Evolutionary conservation across 1,140 invertebrate species (phyloP).

Genomic region (Drosophila ohnishii): DNA sequence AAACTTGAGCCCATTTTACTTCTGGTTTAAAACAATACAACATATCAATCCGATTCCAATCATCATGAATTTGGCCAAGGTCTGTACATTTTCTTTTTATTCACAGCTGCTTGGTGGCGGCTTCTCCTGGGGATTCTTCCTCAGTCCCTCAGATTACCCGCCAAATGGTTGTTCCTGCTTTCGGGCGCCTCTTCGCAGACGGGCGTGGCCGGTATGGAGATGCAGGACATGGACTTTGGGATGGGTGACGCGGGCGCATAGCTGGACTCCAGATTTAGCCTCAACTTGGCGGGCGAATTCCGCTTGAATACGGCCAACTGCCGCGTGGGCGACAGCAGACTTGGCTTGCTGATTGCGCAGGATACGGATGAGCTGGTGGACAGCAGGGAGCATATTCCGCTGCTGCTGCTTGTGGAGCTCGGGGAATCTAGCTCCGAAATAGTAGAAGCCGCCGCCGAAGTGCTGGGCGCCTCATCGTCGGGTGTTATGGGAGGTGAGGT

Average conservation of each 20-base stretch:
- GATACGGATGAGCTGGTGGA: conserved; percentile 33
- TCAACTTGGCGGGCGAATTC: conserved; percentile 75
- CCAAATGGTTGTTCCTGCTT: conserved; percentile 41
- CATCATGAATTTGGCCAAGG: conserved; percentile 31
- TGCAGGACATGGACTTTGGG: conserved; percentile 76
- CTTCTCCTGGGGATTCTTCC: conserved; percentile 11
- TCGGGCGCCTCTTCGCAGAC: conserved; percentile 51
- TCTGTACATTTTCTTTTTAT: conserved; percentile 44
- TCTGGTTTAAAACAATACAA: not conserved
- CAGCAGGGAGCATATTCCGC: conserved; percentile 55
- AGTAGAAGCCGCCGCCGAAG: conserved; percentile 51
- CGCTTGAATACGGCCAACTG: conserved; percentile 71
- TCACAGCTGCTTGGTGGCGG: conserved; percentile 64
- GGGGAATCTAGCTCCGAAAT: conserved; percentile 63
- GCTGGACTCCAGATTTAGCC: conserved; percentile 72
- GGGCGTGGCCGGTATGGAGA: conserved; percentile 73
- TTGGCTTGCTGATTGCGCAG: conserved; percentile 35
- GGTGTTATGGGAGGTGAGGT: conserved; percentile 77
- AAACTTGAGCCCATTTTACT: conserved; percentile 3
- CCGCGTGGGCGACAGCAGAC: conserved; percentile 56
- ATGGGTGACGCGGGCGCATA: conserved; percentile 61
- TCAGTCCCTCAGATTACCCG: conserved; percentile 54
- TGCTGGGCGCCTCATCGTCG: conserved; percentile 69
- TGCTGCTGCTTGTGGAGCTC: conserved; percentile 60
- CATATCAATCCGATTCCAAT: conserved; percentile 14